phyloP scores from a whole-genome alignment of 2,113 vertebrate genomes.

The Ploceus nigricollis region DNA sequence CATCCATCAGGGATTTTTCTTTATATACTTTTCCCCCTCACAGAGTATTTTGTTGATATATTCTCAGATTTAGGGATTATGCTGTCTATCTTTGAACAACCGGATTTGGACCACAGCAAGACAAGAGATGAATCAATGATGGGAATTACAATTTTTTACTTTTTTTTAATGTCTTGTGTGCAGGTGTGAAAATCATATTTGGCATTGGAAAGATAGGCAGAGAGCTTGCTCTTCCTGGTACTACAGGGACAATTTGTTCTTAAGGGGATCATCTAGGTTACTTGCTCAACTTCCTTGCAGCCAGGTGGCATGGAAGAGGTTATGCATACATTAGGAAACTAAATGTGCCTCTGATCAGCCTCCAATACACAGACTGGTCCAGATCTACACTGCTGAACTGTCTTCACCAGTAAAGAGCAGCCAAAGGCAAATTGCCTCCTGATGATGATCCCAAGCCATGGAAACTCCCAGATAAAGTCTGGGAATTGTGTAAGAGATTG shows the following conservation, averaged over 20 bases:
- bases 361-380: not conserved
- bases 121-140: not conserved
- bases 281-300: not conserved
- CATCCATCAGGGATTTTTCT: not conserved
- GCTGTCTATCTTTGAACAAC: not conserved
- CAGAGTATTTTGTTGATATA: not conserved
- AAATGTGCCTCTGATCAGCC: not conserved
- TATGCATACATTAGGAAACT: not conserved
- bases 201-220: not conserved
- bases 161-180: not conserved
- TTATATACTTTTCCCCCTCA: not conserved
- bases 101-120: not conserved
- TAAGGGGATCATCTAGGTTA: not conserved
- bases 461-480: not conserved
- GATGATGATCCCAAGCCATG: accelerated
- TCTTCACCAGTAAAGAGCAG: not conserved
- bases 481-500: not conserved
- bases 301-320: not conserved
- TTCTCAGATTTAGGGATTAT: not conserved
- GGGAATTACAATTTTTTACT: not conserved
- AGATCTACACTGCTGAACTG: not conserved
- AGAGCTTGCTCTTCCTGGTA: not conserved
- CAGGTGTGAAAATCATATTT: not conserved
- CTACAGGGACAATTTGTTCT: not conserved
- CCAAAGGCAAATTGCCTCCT: not conserved